These are phyloP conservation scores for Argyresthia goedartella DNA, from an alignment of 2,888 invertebrate species.

Conservation along the genomic window DNA sequence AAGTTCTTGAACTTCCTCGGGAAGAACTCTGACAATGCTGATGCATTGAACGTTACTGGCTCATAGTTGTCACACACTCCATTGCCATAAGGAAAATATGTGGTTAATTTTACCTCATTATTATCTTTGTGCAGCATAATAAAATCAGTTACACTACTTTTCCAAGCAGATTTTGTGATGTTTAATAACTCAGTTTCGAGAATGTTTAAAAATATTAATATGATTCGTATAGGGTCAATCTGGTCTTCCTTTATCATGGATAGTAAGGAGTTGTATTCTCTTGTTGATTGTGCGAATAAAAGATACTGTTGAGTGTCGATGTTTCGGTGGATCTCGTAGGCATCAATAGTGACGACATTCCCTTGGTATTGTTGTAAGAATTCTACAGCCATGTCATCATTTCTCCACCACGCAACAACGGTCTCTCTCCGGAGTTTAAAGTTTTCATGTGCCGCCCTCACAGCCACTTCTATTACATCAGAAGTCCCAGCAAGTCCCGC, in stretches of 20 bases:
- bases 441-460: slow-evolving; percentile 22
- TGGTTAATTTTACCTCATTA: slow-evolving; percentile 20
- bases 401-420: slow-evolving; percentile 31
- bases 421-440: slow-evolving; percentile 22
- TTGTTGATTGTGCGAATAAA: slow-evolving; percentile 21
- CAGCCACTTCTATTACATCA: slow-evolving; percentile 14
- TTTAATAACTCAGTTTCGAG: slow-evolving; percentile 12
- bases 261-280: slow-evolving; percentile 26
- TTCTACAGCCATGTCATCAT: slow-evolving; percentile 15
- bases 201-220: slow-evolving; percentile 23
- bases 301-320: slow-evolving; percentile 22
- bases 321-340: slow-evolving; percentile 6
- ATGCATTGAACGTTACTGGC: slow-evolving; percentile 19
- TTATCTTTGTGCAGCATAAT: slow-evolving; percentile 19
- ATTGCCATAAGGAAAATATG: slow-evolving; percentile 31
- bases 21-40: slow-evolving; percentile 19
- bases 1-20: slow-evolving; percentile 35
- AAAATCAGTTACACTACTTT: slow-evolving; percentile 32
- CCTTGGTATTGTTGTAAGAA: slow-evolving; percentile 25
- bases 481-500: not conserved
- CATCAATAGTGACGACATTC: slow-evolving; percentile 17
- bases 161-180: slow-evolving; percentile 27
- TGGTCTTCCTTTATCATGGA: slow-evolving; percentile 19
- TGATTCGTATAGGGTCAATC: slow-evolving; percentile 22
- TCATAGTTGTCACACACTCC: slow-evolving; percentile 26